Conservation (phyloP, 2,797 vertebrate genomes). For the Macropodus opercularis region DNA sequence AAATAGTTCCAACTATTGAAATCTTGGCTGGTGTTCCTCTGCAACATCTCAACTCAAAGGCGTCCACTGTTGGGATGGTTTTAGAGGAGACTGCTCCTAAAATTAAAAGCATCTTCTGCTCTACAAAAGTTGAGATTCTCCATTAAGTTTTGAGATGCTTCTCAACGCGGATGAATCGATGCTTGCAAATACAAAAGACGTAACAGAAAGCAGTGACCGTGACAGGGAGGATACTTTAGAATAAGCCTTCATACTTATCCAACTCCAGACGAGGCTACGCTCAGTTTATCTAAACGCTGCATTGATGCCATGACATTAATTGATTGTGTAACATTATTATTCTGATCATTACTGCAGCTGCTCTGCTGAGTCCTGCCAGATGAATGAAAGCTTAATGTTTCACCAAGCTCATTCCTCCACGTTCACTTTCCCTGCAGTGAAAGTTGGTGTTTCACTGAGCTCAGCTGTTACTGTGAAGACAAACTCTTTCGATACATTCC, state of each 20-base stretch:
- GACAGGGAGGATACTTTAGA: too few species aligned
- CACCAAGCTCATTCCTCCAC: background rate
- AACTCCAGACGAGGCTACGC: slow-evolving; percentile 16
- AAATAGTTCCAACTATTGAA: slow-evolving; percentile 20
- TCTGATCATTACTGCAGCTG: slow-evolving; percentile 21
- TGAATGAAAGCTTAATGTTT: background rate
- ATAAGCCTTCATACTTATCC: too few species aligned
- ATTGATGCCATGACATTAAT: slow-evolving; percentile 28
- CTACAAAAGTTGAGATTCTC: background rate
- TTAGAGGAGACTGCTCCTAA: background rate
- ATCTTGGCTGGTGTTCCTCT: slow-evolving; percentile 14
- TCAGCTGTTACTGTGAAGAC: slow-evolving; percentile 32
- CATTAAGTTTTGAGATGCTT: slow-evolving; percentile 32
- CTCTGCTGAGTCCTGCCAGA: slow-evolving; percentile 62
- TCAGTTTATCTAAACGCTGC: slow-evolving; percentile 6
- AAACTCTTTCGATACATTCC: slow-evolving; percentile 68
- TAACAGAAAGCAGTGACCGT: too few species aligned
- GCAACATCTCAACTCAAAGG: slow-evolving; percentile 13
- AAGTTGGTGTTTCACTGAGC: slow-evolving; percentile 7
- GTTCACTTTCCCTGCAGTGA: slow-evolving; percentile 12
- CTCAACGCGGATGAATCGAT: slow-evolving; percentile 29
- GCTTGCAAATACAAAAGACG: slow-evolving; percentile 31
- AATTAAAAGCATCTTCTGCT: slow-evolving; percentile 73
- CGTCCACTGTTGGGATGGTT: background rate
- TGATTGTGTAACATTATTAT: slow-evolving; percentile 22